Evolutionary conservation across 2,113 vertebrate genomes (phyloP).

Genomic region (Phylloscopus whistleri): DNA sequence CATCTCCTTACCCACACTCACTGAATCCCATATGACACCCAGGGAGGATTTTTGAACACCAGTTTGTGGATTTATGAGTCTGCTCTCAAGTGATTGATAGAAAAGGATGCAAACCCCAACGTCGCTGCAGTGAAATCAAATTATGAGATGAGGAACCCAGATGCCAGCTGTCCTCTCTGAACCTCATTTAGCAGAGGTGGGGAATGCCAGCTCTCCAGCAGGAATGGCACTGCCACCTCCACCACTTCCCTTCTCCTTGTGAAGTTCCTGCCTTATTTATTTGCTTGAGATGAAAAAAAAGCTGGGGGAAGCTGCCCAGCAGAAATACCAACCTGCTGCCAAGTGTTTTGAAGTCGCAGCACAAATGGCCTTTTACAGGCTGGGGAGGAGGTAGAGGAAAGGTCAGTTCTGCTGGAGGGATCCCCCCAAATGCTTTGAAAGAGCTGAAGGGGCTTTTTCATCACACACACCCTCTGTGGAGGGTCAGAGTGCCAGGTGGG

Average conservation of each 20-base stretch:
- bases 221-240: not conserved
- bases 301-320: not conserved
- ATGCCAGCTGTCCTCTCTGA: not conserved
- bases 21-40: accelerated
- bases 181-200: not conserved
- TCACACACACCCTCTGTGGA: accelerated
- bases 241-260: not conserved
- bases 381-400: not conserved
- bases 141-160: not conserved
- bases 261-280: slow-evolving; percentile 28
- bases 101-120: not conserved
- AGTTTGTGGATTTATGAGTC: not conserved
- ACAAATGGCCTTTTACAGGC: not conserved
- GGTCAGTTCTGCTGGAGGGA: not conserved
- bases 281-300: not conserved
- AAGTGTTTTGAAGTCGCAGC: not conserved
- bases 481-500: not conserved
- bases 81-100: not conserved
- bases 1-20: not conserved
- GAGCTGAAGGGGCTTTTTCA: not conserved
- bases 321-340: not conserved
- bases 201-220: not conserved
- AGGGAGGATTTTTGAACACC: not conserved
- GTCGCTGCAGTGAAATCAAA: not conserved
- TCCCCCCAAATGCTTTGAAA: not conserved